A percentile compares a stretch with the other conserved stretches of the same genome.
Evolutionary conservation across 2,888 invertebrate genomes (phyloP).

Genomic region (Acronicta aceris): DNA sequence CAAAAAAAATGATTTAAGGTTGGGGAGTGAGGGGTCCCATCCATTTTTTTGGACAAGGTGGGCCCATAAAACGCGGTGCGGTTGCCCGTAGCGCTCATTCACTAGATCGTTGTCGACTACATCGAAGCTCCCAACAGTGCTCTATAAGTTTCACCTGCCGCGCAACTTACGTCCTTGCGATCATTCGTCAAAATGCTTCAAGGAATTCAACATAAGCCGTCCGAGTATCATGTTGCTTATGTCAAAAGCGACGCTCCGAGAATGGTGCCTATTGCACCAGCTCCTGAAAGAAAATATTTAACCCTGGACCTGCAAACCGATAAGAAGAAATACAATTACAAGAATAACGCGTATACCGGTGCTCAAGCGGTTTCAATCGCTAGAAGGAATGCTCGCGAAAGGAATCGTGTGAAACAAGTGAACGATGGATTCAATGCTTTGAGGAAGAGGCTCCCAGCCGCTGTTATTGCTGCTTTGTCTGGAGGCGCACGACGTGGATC

Average conservation of each 20-base stretch:
- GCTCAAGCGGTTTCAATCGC: conserved; percentile 95
- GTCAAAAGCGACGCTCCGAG: conserved; percentile 65
- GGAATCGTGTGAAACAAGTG: conserved; percentile 98
- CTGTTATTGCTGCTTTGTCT: conserved; percentile 92
- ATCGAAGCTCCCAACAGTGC: conserved; percentile 65
- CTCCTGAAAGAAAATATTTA: conserved; percentile 78
- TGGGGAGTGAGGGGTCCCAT: conserved; percentile 80
- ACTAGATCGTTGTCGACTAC: conserved; percentile 69
- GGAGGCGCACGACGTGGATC: conserved; percentile 92
- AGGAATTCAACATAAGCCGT: conserved; percentile 62
- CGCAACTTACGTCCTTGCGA: conserved; percentile 40
- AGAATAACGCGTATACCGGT: conserved; percentile 85
- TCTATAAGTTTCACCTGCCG: conserved; percentile 49
- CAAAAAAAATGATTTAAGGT: conserved; percentile 75
- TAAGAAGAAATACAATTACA: conserved; percentile 90
- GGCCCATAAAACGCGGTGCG: conserved; percentile 78
- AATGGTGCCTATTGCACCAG: conserved; percentile 88
- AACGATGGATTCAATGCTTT: conserved; percentile 97
- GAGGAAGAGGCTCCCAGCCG: conserved; percentile 94
- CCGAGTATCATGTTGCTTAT: conserved; percentile 62
- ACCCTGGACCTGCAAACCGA: conserved; percentile 78
- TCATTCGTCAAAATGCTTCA: conserved; percentile 67
- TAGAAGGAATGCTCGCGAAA: conserved; percentile 97
- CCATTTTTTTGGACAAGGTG: conserved; percentile 80
- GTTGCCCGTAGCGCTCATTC: conserved; percentile 76